Evolutionary conservation across 1,140 invertebrate species (phyloP), one percentile per base, ranked within the genome.

Genomic region (Drosophila mayri): DNA sequence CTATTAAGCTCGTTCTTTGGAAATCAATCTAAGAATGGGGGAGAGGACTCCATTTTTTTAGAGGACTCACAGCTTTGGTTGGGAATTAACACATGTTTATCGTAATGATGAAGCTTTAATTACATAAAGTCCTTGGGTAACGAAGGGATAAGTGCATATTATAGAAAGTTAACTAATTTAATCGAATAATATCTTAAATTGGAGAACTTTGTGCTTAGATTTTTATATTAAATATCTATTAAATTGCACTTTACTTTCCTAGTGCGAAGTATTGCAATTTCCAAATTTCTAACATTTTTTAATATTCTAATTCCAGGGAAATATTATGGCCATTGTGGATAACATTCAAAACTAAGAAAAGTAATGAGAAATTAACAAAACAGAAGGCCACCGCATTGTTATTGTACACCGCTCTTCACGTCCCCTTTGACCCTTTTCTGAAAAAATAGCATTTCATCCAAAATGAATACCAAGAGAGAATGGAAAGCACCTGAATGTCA

Each of bases 401-500:
- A 11, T 37, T 38, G 10, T 14, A 20, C 7, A 52, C 57, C 35
- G 1, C 16, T n/a, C 22, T 38, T 57, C 25, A 44, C 18, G 12
- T 16, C 38, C 18, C 47, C 37, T 8, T 20, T 11, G 8, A 14
- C 20, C n/a, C n/a, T 25, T 25, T 25, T 25, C 4, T 1, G 22
- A 10, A n/a, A 41, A 73, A 18, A 58, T 25, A 47, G 25, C 46
- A 55, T 60, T 55, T 52, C 57, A 54, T 67, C 74, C 32, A 54
- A 77, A 65, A 52, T 20, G 61, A 75, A 38, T 50, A 68, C 28
- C 75, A 55, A 55, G 16, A 25, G 22, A 50, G 65, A 66, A 54
- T 46, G 63, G 47, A 68, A 73, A 78, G 63, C 54, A 54, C 60
- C 67, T 79, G 84, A 87, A 83, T 84, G 83, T 74, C 76, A 83